Conservation (phyloP, 2,888 invertebrate genomes). For the Flabesymbios commensalis region DNA sequence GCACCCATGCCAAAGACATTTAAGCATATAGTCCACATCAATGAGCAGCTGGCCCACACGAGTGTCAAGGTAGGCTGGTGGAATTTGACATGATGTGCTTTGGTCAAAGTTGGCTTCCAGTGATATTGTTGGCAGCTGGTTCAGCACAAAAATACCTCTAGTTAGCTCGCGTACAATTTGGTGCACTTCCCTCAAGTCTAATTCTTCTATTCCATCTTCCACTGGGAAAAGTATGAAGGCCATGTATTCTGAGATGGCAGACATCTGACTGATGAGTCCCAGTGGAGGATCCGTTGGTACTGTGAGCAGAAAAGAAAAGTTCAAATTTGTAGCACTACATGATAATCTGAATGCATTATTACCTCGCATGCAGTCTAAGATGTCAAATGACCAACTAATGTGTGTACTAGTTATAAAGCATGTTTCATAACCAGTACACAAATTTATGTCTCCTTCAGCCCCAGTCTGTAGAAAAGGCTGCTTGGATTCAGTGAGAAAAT, state of each 20-base stretch:
- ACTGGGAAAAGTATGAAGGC: constrained; percentile 47
- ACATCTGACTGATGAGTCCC: constrained; percentile 50
- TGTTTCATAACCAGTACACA: too few relatives aligned
- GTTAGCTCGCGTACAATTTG: constrained; percentile 59
- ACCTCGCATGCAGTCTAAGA: too few relatives aligned
- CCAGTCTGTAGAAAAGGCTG: too few relatives aligned
- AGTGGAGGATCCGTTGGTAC: constrained; percentile 56
- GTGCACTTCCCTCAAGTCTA: constrained; percentile 58
- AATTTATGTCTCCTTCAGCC: too few relatives aligned
- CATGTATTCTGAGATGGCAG: constrained; percentile 42
- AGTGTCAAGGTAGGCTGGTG: constrained; percentile 58
- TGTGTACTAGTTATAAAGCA: too few relatives aligned
- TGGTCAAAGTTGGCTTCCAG: constrained; percentile 60
- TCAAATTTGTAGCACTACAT: too few relatives aligned
- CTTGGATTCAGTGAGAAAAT: too few relatives aligned
- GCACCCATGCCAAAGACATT: constrained; percentile 60
- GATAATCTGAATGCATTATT: too few relatives aligned
- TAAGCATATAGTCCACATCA: constrained; percentile 61
- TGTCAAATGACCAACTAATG: too few relatives aligned
- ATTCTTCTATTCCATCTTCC: constrained; percentile 36
- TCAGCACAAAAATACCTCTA: constrained; percentile 57
- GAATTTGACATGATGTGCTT: constrained; percentile 56
- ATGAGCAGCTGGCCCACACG: constrained; percentile 57
- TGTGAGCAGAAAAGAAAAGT: constrained; percentile 15
- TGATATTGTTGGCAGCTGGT: constrained; percentile 57